These are phyloP conservation scores for Piprites chloris DNA, from an alignment of 2,113 vertebrate genomes.

Conservation along the genomic window DNA sequence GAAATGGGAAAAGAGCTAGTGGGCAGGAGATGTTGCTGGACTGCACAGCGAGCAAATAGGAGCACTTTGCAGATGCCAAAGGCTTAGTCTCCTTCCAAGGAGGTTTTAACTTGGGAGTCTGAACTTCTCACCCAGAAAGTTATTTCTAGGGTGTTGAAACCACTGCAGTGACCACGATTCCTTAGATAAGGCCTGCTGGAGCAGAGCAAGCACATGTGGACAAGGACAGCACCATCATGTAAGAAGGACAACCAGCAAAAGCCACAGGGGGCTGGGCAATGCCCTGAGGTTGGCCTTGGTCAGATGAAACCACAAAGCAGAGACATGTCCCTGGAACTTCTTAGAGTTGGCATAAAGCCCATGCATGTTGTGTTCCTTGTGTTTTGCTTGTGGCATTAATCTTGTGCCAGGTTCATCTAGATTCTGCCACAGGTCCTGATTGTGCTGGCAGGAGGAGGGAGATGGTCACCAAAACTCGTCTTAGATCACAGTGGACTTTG, in stretches of 20 bases:
- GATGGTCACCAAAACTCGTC: background rate
- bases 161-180: fast-evolving
- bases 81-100: background rate
- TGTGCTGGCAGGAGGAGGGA: background rate
- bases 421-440: background rate
- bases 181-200: background rate
- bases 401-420: background rate
- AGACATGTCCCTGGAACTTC: background rate
- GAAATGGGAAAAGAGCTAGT: background rate
- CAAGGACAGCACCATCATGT: background rate
- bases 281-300: background rate
- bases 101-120: background rate
- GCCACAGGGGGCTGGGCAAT: background rate
- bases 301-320: background rate
- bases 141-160: background rate
- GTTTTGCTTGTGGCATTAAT: background rate
- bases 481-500: background rate
- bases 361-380: background rate
- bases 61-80: background rate
- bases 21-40: background rate
- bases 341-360: background rate
- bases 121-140: background rate
- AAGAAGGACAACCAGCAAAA: background rate
- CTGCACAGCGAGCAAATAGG: fast-evolving
- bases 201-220: background rate